Conservation (phyloP, 2,113 vertebrate species). For the Protomyctophum bolini region DNA sequence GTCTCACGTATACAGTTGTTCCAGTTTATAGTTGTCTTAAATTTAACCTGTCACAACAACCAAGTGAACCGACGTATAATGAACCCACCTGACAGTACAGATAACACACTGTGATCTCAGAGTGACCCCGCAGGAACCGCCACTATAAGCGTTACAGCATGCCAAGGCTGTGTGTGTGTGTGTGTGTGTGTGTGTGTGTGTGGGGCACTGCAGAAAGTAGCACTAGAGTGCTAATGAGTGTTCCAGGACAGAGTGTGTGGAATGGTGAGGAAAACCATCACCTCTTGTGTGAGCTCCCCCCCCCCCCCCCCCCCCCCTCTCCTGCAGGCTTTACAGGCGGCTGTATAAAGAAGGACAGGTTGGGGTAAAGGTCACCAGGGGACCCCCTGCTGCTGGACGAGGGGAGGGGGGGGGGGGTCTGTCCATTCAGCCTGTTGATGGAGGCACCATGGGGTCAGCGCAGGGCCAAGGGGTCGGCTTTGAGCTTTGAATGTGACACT, state of each 20-base stretch:
- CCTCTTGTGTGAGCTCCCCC: constrained; percentile 22
- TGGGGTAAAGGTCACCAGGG: constrained; percentile 45
- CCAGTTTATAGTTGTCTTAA: too few relatives aligned
- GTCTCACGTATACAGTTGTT: too few relatives aligned
- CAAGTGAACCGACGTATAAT: too few relatives aligned
- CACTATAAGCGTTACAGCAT: too few relatives aligned
- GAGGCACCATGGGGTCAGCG: constrained; percentile 50
- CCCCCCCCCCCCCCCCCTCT: background rate
- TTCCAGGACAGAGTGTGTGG: constrained; percentile 8
- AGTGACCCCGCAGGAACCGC: too few relatives aligned
- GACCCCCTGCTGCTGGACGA: constrained; percentile 67
- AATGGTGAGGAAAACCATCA: constrained; percentile 31
- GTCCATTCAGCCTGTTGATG: constrained; percentile 61
- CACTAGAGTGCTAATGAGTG: constrained; percentile 14
- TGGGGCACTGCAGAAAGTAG: constrained; percentile 1
- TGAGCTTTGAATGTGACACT: constrained; percentile 71
- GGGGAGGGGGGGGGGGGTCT: constrained; percentile 59
- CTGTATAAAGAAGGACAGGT: constrained; percentile 22
- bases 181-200: too few relatives aligned
- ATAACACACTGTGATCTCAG: too few relatives aligned
- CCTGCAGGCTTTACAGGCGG: constrained; percentile 5
- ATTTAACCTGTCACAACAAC: too few relatives aligned
- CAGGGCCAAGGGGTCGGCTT: constrained; percentile 76
- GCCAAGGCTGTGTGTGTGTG: too few relatives aligned
- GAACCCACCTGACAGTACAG: too few relatives aligned